Conservation (phyloP, 1,140 invertebrate genomes). For the Harpegnathos saltator region DNA sequence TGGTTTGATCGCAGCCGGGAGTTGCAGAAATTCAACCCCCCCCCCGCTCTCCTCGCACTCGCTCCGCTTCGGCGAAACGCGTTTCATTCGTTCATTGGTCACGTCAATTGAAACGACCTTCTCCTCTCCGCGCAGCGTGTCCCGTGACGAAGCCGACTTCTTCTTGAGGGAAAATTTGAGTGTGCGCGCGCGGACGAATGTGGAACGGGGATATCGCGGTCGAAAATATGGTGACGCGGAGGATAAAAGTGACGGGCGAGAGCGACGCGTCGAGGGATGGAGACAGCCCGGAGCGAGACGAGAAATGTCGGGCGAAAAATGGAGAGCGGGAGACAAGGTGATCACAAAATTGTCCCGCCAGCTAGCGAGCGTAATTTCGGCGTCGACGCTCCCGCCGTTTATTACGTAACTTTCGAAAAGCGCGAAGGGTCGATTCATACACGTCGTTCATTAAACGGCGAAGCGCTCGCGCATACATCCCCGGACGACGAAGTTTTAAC, state of each 20-base stretch:
- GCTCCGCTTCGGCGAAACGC: too few relatives aligned
- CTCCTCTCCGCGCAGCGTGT: too few relatives aligned
- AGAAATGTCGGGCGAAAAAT: constrained; percentile 15
- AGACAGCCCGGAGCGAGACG: not conserved
- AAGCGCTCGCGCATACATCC: not conserved
- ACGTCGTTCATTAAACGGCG: constrained; percentile 45
- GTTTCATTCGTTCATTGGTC: too few relatives aligned
- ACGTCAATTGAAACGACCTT: too few relatives aligned
- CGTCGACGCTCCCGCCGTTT: constrained; percentile 3
- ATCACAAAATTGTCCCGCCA: constrained; percentile 24
- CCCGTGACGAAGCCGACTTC: too few relatives aligned
- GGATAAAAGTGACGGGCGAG: constrained; percentile 4
- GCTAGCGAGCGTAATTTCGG: constrained; percentile 14
- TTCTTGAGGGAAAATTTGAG: too few relatives aligned
- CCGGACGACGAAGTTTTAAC: constrained; percentile 31
- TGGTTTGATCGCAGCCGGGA: too few relatives aligned
- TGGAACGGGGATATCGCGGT: not conserved
- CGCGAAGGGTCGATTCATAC: constrained; percentile 25
- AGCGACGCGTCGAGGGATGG: not conserved
- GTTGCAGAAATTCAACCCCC: too few relatives aligned
- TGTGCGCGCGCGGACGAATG: too few relatives aligned
- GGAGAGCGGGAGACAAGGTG: constrained; percentile 3
- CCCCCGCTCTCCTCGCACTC: too few relatives aligned
- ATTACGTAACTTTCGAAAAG: constrained; percentile 51
- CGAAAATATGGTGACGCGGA: too few relatives aligned